Evolutionary conservation across 2,888 invertebrate species (phyloP).

Genomic region (Drosophila stalkeri): DNA sequence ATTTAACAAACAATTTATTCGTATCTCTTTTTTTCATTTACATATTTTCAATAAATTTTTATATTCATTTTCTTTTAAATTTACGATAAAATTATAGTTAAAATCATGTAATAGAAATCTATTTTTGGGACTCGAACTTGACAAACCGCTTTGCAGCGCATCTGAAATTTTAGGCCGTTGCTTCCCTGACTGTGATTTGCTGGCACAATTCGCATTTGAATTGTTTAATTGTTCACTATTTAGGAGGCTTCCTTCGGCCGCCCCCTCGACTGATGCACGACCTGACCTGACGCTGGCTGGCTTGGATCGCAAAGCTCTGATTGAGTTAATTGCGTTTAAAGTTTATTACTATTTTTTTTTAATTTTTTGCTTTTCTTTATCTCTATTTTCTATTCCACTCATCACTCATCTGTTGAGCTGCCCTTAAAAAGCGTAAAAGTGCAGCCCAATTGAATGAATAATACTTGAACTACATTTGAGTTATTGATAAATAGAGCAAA

Average conservation of each 20-base stretch:
- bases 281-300: not conserved
- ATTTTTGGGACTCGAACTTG: no score
- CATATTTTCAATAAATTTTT: no score
- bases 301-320: constrained; percentile 11
- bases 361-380: not conserved
- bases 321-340: constrained; percentile 48
- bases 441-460: constrained; percentile 11
- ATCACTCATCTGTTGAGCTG: not conserved
- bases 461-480: constrained; percentile 11
- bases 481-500: not conserved
- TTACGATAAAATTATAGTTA: no score
- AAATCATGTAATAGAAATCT: not conserved
- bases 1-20: no score
- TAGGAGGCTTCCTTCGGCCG: constrained; percentile 19
- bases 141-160: constrained; percentile 10
- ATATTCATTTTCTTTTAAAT: no score
- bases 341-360: not conserved
- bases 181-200: not conserved
- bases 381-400: not conserved
- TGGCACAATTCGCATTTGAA: constrained; percentile 40
- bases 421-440: constrained; percentile 10
- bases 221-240: constrained; percentile 64
- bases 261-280: constrained; percentile 6
- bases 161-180: not conserved
- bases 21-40: no score